phyloP scores from a whole-genome alignment of 2,113 vertebrate species.

The Setophaga coronata region DNA sequence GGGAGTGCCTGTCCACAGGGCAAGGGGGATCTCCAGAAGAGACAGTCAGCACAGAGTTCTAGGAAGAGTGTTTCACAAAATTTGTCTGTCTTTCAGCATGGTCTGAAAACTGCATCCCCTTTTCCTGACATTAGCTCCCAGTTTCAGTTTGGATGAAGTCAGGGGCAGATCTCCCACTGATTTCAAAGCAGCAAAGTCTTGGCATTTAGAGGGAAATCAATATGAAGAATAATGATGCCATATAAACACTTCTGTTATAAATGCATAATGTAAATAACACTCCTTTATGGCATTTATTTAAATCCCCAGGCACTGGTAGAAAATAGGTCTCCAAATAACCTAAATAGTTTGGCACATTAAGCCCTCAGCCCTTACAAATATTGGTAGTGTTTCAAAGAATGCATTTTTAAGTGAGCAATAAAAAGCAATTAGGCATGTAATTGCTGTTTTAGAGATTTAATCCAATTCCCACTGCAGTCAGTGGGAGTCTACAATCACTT shows the following conservation, averaged over 20 bases:
- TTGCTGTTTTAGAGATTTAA: constrained; percentile 50
- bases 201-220: not conserved
- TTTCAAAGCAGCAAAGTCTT: not conserved
- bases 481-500: not conserved
- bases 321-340: constrained; percentile 41
- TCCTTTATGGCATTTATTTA: not conserved
- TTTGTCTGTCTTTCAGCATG: not conserved
- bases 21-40: not conserved
- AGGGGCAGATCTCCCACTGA: not conserved
- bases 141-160: not conserved
- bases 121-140: not conserved
- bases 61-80: not conserved
- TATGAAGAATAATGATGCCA: not conserved
- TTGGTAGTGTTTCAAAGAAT: constrained; percentile 56
- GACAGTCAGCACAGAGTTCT: not conserved
- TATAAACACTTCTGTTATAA: not conserved
- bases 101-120: not conserved
- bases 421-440: constrained; percentile 64
- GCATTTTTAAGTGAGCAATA: constrained; percentile 64
- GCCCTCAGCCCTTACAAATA: constrained; percentile 43
- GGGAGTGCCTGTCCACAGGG: not conserved
- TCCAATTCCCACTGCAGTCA: constrained; percentile 28
- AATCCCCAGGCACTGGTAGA: not conserved
- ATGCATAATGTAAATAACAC: constrained; percentile 18
- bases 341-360: constrained; percentile 37